Base-by-base conservation (phyloP, 2,797 vertebrate genomes). In the Garrulus glandarius region DNA sequence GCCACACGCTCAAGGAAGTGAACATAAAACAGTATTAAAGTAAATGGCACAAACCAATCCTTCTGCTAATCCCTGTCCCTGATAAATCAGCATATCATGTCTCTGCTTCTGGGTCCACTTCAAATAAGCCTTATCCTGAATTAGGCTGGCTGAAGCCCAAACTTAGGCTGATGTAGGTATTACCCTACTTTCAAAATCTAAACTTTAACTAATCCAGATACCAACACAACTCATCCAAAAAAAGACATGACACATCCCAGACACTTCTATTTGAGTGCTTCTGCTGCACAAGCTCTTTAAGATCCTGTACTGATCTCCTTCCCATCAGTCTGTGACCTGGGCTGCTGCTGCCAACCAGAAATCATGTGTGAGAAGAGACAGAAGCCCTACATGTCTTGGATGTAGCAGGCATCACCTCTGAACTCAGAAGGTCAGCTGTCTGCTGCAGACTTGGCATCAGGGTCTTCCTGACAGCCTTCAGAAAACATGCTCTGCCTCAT, bases 401-500 rank as follows among this genome's bases (percentile, higher is more conserved):
- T 36, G 39, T 10, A 29, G 14, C 65, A 64, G 46, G 63, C 39
- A 39, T 30, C 23, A 23, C 47, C 44, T 37, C 39, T 32, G 67
- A 71, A 41, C 56, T 74, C 65, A 67, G 50, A 6, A 20, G 78
- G 78, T 53, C 59, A 63, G 84, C 80, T 89, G 30, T n/a, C 19
- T 6, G 94, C 79, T 59, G 29, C 67, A 83, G 56, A 75, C n/a
- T 72, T 78, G 87, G 86, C 30, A 1, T 37, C 70, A 12, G 2
- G 53, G 39, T 50, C 47, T 67, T 87, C 85, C 88, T 83, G 77
- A 84, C 5, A 3, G 77, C 75, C 60, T 74, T 76, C 80, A 69
- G 26, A 60, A 96, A 86, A 81, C 68, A 49, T 6, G 69, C 41
- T 86, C 92, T 92, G 84, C 76, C 93, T 94, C 94, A 77, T 4